phyloP scores from a whole-genome alignment of 2,113 vertebrate species.

The Hassar affinis region DNA sequence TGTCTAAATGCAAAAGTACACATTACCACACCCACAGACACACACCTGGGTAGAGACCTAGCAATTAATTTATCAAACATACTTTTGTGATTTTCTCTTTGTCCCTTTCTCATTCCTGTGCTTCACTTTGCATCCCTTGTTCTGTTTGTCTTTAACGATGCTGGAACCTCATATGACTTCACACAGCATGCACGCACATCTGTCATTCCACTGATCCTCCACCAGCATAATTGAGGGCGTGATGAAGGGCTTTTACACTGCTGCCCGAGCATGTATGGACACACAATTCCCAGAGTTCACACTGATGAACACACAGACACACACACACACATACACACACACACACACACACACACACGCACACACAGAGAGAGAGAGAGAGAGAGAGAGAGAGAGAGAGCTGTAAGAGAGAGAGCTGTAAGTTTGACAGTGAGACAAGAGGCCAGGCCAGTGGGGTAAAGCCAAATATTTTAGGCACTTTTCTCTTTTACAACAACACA shows the following conservation, averaged over 20 bases:
- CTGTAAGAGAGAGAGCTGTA: too few species aligned
- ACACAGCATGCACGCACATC: constrained; percentile 13
- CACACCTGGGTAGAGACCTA: neutral
- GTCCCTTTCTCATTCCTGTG: neutral
- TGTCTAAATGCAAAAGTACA: neutral
- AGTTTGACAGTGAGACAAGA: neutral
- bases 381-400: too few species aligned
- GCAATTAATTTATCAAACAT: neutral
- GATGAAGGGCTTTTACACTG: constrained; percentile 22
- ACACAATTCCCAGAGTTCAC: constrained; percentile 9
- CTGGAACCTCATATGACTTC: neutral
- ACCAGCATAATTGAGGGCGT: constrained; percentile 23
- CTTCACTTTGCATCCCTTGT: neutral
- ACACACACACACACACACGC: constrained; percentile 13
- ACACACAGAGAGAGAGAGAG: neutral
- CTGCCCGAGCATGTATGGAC: neutral
- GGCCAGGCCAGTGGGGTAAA: neutral
- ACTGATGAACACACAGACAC: neutral
- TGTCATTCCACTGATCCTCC: constrained; percentile 5
- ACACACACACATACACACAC: neutral
- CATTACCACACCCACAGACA: neutral
- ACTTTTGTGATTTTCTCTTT: neutral
- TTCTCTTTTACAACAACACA: neutral
- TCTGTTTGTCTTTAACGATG: neutral
- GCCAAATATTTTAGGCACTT: neutral